Percentiles rank a stretch among this genome's conserved stretches.
These are phyloP conservation scores for Xylocampa areola DNA, from an alignment of 2,888 invertebrate genomes.

Conservation along the genomic window DNA sequence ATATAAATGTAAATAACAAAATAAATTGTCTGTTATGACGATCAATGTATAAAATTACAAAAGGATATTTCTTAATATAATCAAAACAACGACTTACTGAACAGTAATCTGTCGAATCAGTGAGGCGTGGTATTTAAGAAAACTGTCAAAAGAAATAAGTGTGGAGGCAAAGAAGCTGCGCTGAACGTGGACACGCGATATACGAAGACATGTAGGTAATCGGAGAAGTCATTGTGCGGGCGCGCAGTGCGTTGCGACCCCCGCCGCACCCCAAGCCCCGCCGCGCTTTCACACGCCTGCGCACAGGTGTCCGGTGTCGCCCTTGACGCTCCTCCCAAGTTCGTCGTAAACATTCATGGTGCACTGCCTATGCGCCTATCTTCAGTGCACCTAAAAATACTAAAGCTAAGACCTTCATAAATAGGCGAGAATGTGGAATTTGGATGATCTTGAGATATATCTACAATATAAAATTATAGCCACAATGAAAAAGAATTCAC, in stretches of 20 bases:
- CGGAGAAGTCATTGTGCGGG: slow-evolving; percentile 87
- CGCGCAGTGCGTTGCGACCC: slow-evolving; percentile 85
- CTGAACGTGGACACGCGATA: slow-evolving; percentile 79
- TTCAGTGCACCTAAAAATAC: slow-evolving; percentile 1
- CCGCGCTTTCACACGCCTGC: slow-evolving; percentile 87
- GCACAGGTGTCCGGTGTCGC: slow-evolving; percentile 88
- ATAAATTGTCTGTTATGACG: slow-evolving; percentile 36
- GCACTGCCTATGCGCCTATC: slow-evolving; percentile 32
- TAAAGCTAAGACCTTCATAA: neutral
- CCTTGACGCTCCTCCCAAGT: slow-evolving; percentile 84
- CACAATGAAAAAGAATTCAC: slow-evolving; percentile 17
- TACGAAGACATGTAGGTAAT: slow-evolving; percentile 86
- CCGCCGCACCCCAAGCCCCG: slow-evolving; percentile 58
- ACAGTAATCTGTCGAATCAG: slow-evolving; percentile 72
- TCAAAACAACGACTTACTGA: slow-evolving; percentile 64
- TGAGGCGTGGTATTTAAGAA: slow-evolving; percentile 78
- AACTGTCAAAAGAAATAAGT: slow-evolving; percentile 84
- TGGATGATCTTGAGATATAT: neutral
- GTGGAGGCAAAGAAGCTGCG: slow-evolving; percentile 72
- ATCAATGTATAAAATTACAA: slow-evolving; percentile 56
- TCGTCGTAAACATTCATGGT: slow-evolving; percentile 69
- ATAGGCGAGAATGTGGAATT: neutral
- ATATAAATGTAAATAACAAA: slow-evolving; percentile 40
- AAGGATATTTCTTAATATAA: slow-evolving; percentile 53
- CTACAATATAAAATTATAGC: neutral